A percentile compares a stretch with the other conserved stretches of the same genome.
Conservation (phyloP, 2,888 invertebrate species). For the Pecten maximus region DNA sequence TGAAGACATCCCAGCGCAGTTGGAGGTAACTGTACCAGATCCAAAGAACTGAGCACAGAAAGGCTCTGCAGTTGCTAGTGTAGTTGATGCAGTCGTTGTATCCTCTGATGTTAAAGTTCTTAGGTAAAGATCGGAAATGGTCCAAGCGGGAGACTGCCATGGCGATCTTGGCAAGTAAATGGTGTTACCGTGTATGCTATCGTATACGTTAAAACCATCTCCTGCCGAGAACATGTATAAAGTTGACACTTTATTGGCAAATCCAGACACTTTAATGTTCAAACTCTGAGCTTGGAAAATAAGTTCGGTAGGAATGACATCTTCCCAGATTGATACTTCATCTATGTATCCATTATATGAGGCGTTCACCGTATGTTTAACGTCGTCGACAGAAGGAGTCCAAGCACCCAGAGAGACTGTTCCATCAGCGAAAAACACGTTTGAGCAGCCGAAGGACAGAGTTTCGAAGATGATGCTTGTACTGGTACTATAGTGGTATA, state of each 20-base stretch:
- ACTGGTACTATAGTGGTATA: constrained; percentile 64
- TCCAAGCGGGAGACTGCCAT: constrained; percentile 72
- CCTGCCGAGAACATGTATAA: constrained; percentile 69
- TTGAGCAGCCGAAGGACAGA: constrained; percentile 55
- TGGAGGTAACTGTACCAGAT: constrained; percentile 50
- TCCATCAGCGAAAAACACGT: constrained; percentile 63
- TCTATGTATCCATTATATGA: constrained; percentile 67
- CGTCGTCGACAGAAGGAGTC: constrained; percentile 61
- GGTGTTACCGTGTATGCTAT: constrained; percentile 61
- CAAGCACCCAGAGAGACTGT: constrained; percentile 67
- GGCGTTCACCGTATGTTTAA: constrained; percentile 49
- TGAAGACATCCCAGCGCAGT: constrained; percentile 56
- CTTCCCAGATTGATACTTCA: constrained; percentile 69
- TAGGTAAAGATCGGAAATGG: constrained; percentile 62
- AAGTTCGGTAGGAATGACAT: constrained; percentile 61
- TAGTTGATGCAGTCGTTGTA: constrained; percentile 38
- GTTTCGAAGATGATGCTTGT: constrained; percentile 61
- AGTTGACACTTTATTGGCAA: constrained; percentile 60
- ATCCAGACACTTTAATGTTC: constrained; percentile 66
- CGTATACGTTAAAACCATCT: constrained; percentile 64
- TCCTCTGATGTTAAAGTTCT: constrained; percentile 47
- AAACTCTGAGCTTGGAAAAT: constrained; percentile 69
- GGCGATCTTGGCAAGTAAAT: constrained; percentile 67
- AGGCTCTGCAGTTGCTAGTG: constrained; percentile 50
- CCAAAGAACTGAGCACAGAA: constrained; percentile 63